phyloP scores from a whole-genome alignment of 2,113 vertebrate species.

The Catagonus wagneri region DNA sequence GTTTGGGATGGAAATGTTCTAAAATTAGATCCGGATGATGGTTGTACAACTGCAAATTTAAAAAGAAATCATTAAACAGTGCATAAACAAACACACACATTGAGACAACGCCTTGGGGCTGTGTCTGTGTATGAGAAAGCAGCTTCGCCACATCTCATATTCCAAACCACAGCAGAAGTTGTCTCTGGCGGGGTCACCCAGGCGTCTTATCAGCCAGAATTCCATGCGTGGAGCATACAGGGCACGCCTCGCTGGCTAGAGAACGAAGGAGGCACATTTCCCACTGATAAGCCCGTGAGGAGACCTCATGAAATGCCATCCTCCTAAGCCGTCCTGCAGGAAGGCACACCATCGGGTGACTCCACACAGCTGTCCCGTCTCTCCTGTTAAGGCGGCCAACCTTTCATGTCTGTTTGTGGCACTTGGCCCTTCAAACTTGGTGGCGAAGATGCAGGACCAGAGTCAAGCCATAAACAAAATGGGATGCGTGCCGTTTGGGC shows the following conservation, averaged over 20 bases:
- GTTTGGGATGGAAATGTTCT: no score
- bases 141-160: not conserved
- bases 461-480: not conserved
- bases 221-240: no score
- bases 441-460: not conserved
- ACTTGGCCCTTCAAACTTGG: not conserved
- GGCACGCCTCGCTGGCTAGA: not conserved
- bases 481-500: not conserved
- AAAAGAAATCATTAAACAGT: no score
- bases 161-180: not conserved
- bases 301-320: not conserved
- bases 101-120: not conserved
- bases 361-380: not conserved
- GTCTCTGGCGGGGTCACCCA: not conserved
- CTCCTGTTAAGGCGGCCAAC: not conserved
- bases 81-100: accelerated
- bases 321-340: not conserved
- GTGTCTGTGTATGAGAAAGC: not conserved
- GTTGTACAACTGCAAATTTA: no score
- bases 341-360: not conserved
- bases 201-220: not conserved
- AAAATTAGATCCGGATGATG: no score
- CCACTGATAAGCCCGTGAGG: no score
- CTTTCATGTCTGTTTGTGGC: not conserved
- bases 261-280: not conserved